Evolutionary conservation across 92 coral and sea anemone genomes (phyloP), one percentile per base, ranked within the genome.

Genomic region (Palythoa grandis): DNA sequence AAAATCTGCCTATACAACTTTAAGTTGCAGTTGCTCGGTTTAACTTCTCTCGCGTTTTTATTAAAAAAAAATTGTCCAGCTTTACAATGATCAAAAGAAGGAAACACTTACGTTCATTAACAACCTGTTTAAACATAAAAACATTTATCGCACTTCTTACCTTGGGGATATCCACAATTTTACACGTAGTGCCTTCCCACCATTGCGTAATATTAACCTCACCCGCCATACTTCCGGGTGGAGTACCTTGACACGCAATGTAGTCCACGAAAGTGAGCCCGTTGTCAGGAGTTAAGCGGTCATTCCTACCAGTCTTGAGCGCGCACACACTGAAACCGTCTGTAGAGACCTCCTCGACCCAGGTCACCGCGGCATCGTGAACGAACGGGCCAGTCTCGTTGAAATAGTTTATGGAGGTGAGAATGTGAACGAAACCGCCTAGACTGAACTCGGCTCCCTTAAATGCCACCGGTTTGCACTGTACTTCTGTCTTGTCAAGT

Each of bases 351-450:
- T 86, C 82, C 92, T 91, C 94, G 50, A 90, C 94, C 94, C 94
- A 91, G 85, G 91, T 87, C 57, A 91, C 94, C 1, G 94, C 91
- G 35, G 94, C 94, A 77, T 91, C 94, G 82, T 91, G 94, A 56
- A 91, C 94, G 40, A 91, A 91, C 11, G 80, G 78, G 11, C 75
- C 72, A 37, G 91, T 74, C 13, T 82, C 76, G 85, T 82, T 88
- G 70, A 83, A 88, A 70, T 91, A 91, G 88, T 91, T 91, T 54
- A 91, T 84, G 4, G 94, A 88, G 19, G 88, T 88, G 20, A 88
- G 94, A 19, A 91, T 89, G 43, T 88, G 91, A 35, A 91, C 89
- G 5, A 77, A 67, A 17, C 76, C 50, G 0, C 61, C 87, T 5
- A 58, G 76, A 54, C 37, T 76, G 72, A 91, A 91, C 80, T 88